Conservation (phyloP, 2,113 vertebrate genomes). For the Alligator sinensis region DNA sequence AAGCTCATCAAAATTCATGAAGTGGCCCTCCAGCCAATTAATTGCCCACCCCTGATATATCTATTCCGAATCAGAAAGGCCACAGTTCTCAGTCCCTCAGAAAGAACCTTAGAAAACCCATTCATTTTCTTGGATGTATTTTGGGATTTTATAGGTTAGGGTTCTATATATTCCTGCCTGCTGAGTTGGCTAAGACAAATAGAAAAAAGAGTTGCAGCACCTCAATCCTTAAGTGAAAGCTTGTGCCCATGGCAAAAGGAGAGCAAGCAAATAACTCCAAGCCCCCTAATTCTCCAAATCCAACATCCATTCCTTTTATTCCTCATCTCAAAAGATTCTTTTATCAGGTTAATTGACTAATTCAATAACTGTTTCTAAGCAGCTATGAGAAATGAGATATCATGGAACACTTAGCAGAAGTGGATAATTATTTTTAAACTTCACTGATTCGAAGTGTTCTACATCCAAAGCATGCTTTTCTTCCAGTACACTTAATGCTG, state of each 20-base stretch:
- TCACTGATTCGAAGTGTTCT: background rate
- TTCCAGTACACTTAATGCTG: background rate
- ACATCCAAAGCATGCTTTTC: background rate
- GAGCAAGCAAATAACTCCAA: background rate
- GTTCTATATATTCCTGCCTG: background rate
- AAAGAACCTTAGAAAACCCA: background rate
- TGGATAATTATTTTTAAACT: background rate
- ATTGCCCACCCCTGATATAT: too few relatives aligned
- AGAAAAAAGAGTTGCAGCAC: background rate
- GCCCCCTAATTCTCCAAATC: background rate
- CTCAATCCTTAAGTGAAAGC: background rate
- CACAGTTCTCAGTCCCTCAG: background rate
- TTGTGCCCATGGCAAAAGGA: background rate
- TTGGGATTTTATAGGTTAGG: background rate
- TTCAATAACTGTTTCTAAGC: background rate
- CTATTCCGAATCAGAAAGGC: background rate
- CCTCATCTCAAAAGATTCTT: background rate
- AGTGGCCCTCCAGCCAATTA: too few relatives aligned
- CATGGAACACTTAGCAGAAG: background rate
- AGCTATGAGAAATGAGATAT: background rate
- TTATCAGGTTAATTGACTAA: background rate
- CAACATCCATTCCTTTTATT: background rate
- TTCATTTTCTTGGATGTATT: background rate
- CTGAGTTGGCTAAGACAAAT: background rate
- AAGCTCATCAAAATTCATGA: too few relatives aligned